These are phyloP conservation scores for Cynoglossus semilaevis DNA, from an alignment of 2,113 vertebrate genomes.

Conservation along the genomic window DNA sequence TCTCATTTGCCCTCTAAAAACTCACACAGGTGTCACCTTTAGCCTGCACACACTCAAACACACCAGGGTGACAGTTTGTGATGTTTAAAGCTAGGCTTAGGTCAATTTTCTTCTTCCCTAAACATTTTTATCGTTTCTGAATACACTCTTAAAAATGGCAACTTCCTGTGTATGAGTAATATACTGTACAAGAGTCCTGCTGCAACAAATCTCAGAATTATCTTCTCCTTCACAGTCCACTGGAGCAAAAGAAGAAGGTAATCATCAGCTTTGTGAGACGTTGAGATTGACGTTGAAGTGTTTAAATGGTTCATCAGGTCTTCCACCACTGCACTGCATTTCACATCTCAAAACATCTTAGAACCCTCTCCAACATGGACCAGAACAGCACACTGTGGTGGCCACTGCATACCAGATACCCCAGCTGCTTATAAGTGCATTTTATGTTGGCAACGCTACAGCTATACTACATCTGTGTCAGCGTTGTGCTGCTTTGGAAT, in stretches of 20 bases:
- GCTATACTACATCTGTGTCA: conserved; percentile 27
- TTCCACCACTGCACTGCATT: conserved; percentile 29
- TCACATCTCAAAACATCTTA: conserved; percentile 10
- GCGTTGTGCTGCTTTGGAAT: conserved; percentile 28
- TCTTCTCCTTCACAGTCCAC: background rate
- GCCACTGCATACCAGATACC: conserved; percentile 29
- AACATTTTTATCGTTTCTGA: conserved; percentile 36
- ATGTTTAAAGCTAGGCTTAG: conserved; percentile 12
- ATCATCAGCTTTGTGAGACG: conserved; percentile 8
- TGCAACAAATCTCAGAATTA: conserved; percentile 20
- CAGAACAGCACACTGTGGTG: conserved; percentile 34
- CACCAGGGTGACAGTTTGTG: conserved; percentile 8
- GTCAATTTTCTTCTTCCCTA: background rate
- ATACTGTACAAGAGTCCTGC: conserved; percentile 28
- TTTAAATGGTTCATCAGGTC: conserved; percentile 28
- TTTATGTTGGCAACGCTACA: conserved; percentile 41
- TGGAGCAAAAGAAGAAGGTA: background rate
- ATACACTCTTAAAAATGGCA: conserved; percentile 12
- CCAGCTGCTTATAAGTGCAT: conserved; percentile 17
- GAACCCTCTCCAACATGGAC: conserved; percentile 28
- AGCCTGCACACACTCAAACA: background rate
- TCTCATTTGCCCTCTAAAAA: conserved; percentile 27
- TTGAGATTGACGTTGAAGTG: conserved; percentile 24
- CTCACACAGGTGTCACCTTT: background rate
- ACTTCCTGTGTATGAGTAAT: conserved; percentile 10